A percentile compares a stretch with the other conserved stretches of the same genome.
Conservation (phyloP, 2,797 vertebrate genomes). For the Onychomys arenicola region DNA sequence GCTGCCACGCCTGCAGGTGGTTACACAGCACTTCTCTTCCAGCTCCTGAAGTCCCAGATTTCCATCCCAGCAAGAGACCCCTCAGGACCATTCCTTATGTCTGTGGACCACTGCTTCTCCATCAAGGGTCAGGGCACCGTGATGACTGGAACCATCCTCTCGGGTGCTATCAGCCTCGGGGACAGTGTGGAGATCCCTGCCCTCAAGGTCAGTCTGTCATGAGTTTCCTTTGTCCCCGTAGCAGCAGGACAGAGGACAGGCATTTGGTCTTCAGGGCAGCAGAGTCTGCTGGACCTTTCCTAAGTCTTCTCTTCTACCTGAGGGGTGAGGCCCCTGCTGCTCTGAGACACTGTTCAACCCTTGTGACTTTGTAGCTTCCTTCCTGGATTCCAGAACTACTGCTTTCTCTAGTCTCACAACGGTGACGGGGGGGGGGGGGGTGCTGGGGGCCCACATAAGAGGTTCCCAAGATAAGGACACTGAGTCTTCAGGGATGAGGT, state of each 20-base stretch:
- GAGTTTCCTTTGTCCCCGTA: background rate
- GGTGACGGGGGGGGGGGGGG: accelerated
- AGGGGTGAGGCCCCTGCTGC: background rate
- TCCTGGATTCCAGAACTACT: background rate
- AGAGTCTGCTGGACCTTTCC: background rate
- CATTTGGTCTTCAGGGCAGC: background rate
- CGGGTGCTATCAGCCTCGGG: constrained; percentile 94
- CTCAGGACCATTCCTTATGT: constrained; percentile 95
- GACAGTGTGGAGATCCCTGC: constrained; percentile 98
- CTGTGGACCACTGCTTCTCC: constrained; percentile 99
- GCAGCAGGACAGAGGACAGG: background rate
- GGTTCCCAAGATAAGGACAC: background rate
- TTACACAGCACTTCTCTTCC: constrained; percentile 78
- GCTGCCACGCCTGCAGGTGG: accelerated
- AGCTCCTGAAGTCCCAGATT: constrained; percentile 96
- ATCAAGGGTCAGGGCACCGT: constrained; percentile 99
- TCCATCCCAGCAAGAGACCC: constrained; percentile 96
- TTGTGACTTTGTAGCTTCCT: background rate
- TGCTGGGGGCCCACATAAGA: accelerated
- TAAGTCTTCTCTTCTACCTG: background rate
- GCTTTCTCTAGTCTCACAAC: background rate
- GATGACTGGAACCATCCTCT: constrained; percentile 98
- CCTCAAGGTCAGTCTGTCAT: constrained; percentile 92
- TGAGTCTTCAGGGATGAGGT: background rate
- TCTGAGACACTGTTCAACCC: background rate